Conservation (phyloP, 2,113 vertebrate species). For the Perognathus longimembris region DNA sequence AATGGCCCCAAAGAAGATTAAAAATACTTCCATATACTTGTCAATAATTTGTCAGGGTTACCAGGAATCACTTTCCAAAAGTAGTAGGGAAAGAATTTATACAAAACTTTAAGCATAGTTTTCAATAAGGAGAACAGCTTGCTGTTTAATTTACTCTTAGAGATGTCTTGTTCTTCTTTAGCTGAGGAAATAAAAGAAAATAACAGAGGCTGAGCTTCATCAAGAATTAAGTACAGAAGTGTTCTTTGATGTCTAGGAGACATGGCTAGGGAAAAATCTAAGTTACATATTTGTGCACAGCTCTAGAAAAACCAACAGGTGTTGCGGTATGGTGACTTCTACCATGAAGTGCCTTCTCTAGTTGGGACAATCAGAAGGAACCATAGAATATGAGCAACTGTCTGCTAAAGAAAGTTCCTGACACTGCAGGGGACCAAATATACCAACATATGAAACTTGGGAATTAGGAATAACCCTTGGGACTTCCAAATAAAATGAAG, state of each 20-base stretch:
- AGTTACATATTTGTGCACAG: neutral
- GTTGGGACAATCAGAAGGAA: neutral
- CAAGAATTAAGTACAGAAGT: neutral
- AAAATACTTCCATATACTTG: neutral
- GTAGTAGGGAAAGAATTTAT: neutral
- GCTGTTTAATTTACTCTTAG: neutral
- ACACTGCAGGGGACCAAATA: neutral
- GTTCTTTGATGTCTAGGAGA: neutral
- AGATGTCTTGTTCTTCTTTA: neutral
- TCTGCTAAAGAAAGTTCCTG: neutral
- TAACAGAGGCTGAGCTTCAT: neutral
- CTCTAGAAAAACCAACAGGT: neutral
- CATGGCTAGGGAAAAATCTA: neutral
- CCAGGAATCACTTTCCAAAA: neutral
- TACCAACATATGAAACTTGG: neutral
- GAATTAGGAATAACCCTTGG: neutral
- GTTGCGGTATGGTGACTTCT: fast-evolving
- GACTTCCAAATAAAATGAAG: neutral
- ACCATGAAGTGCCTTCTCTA: neutral
- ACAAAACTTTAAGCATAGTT: neutral
- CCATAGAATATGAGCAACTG: neutral
- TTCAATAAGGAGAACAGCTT: neutral
- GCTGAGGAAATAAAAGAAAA: neutral
- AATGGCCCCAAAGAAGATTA: neutral
- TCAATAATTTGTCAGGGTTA: neutral